phyloP scores from a whole-genome alignment of 2,888 invertebrate species.

The Synergus itoensis region DNA sequence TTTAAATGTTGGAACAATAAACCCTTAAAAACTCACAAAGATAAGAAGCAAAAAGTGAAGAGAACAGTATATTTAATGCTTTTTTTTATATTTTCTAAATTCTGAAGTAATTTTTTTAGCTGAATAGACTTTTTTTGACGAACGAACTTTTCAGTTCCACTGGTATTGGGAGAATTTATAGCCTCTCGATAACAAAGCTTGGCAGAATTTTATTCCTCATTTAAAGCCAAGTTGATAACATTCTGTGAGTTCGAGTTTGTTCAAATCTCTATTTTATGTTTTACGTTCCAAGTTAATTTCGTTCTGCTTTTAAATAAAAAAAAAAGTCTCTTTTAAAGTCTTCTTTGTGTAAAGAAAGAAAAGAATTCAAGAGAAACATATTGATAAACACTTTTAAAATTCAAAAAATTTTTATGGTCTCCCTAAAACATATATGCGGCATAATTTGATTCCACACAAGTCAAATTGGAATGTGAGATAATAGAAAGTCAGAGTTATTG shows the following conservation, averaged over 20 bases:
- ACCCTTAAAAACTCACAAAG: neutral
- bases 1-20: too few relatives aligned
- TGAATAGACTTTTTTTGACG: neutral
- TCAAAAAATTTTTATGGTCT: neutral
- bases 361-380: neutral
- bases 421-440: neutral
- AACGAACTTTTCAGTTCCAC: neutral
- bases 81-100: neutral
- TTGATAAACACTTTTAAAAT: neutral
- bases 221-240: neutral
- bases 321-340: neutral
- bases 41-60: neutral
- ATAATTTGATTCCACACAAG: neutral
- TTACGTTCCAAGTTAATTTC: neutral
- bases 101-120: neutral
- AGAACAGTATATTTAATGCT: neutral
- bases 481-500: neutral
- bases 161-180: neutral
- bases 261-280: constrained; percentile 7
- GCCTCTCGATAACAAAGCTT: neutral
- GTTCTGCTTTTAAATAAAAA: constrained; percentile 29
- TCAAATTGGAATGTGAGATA: constrained; percentile 8
- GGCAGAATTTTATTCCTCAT: neutral
- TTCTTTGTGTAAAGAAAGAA: neutral
- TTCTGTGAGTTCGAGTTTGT: neutral